phyloP scores from a whole-genome alignment of 2,888 invertebrate species.

The Platerodrilus igneus region DNA sequence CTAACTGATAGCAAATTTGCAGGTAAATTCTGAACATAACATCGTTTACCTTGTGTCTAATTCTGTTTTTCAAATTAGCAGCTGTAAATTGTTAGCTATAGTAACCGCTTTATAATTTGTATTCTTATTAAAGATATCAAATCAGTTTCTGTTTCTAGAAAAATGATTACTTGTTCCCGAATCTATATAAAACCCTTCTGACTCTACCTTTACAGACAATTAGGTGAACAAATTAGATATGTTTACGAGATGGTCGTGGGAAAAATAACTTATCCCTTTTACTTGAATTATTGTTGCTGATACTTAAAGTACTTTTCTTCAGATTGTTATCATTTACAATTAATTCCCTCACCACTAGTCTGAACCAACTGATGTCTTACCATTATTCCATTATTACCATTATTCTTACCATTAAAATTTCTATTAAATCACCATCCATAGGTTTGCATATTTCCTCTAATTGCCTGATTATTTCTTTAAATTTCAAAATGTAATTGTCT shows the following conservation, averaged over 20 bases:
- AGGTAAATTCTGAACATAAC: background rate
- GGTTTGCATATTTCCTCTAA: background rate
- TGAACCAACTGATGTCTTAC: background rate
- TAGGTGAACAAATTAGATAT: too few relatives aligned
- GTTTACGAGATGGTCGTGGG: too few relatives aligned
- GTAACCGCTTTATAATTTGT: background rate
- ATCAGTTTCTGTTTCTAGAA: background rate
- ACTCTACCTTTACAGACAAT: background rate
- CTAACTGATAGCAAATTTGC: background rate
- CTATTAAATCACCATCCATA: background rate
- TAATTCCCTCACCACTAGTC: too few relatives aligned
- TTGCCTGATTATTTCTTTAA: conserved; percentile 1
- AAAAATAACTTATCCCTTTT: too few relatives aligned
- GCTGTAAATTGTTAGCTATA: too few relatives aligned
- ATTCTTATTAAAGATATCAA: background rate
- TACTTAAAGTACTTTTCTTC: too few relatives aligned
- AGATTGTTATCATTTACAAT: too few relatives aligned
- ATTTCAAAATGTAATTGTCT: background rate
- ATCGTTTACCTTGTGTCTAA: too few relatives aligned
- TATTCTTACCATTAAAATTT: background rate
- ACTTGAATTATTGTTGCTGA: too few relatives aligned
- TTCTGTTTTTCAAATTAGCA: background rate
- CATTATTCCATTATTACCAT: background rate
- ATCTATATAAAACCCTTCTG: background rate
- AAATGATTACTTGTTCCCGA: background rate